Evolutionary conservation across 64 coral and sea anemone species (phyloP), one percentile per base, ranked within the genome.

Genomic region (Porites australiensis): DNA sequence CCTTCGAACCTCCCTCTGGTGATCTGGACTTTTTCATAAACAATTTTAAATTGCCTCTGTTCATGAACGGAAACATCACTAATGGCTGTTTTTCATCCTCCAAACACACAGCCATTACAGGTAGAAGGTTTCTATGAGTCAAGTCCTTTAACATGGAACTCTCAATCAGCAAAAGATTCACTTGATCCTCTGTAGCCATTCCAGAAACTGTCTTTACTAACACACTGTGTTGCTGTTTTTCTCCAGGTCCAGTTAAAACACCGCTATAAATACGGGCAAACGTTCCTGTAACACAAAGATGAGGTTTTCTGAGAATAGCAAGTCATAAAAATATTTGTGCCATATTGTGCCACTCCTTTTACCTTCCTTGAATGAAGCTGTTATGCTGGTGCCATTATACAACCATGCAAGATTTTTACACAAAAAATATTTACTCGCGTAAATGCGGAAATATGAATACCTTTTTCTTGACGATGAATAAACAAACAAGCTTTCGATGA

Each of bases 61-160:
- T 99, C 98, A 99, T 96, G 69, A 91, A 94, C n/a, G 95, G 94
- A 54, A 93, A 93, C 88, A 99, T 95, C 12, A 99, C 87, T 37
- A 99, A 87, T 4, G 98, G 94, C 13, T 93, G 98, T 48, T 96
- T 79, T 15, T 85, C 77, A 13, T 99, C 98, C 18, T 96, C 98
- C 0, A 96, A 64, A 88, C 98, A 99, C 19, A 96, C 98, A 5
- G 89, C 89, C 83, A 95, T 68, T 11, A 99, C 93, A 10, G 98
- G 94, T 3, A 94, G 64, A 14, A 99, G 85, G 63, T 99, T 99
- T 72, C 79, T 93, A n/a, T 99, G 98, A 13, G 94, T 99, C 7
- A 99, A 71, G 27, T 94, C 98, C 64, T 92, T 95, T 54, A 99
- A 61, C 79, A 99, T 88, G 37, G 93, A 96, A 20, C 94, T 90